Base-by-base conservation (phyloP, 2,888 invertebrate species). In the Eupithecia subumbrata region DNA sequence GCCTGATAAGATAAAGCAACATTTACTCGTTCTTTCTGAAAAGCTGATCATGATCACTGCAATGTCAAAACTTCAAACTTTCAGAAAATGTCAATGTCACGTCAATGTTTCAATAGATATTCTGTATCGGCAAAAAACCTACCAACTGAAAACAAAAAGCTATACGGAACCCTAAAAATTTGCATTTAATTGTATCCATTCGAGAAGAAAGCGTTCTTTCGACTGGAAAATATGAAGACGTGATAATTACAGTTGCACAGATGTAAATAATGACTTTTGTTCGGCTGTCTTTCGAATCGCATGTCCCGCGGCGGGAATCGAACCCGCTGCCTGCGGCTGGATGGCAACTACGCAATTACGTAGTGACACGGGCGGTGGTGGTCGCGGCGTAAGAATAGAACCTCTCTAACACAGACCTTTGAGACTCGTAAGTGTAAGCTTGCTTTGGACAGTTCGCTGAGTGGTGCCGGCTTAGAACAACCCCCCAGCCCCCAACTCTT, bases 131-230 rank as follows among this genome's bases (percentile, higher is more conserved):
- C 5, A 7, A 37, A 37, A 37, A 37, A 37, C 37, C 37, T 37
- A 37, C 37, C 37, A 7, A 37, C 37, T 37, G 37, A 0, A 37
- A 37, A 37, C 7, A 37, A 37, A 37, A 37, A 37, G 0, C 3
- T 7, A 37, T 5, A 37, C 67, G 5, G 67, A 67, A 67, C 67
- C 67, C 67, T 67, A 67, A 67, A 67, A 67, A 67, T 89, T 87
- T 84, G 82, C 86, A 89, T 90, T 87, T 90, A 90, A 90, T 90
- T 88, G 86, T 87, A 87, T 40, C n/a, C 88, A 89, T 90, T 88
- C 87, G 84, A 79, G 77, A 78, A 81, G 89, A 84, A 90, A 91
- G 90, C 90, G 88, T 75, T 66, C 68, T 52, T 75, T 72, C 69
- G 60, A 56, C 37, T 22, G 16, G 52, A 60, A 37, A 74, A 18